Evolutionary conservation across 2,113 vertebrate species (phyloP).

Genomic region (Paratilapia polleni): DNA sequence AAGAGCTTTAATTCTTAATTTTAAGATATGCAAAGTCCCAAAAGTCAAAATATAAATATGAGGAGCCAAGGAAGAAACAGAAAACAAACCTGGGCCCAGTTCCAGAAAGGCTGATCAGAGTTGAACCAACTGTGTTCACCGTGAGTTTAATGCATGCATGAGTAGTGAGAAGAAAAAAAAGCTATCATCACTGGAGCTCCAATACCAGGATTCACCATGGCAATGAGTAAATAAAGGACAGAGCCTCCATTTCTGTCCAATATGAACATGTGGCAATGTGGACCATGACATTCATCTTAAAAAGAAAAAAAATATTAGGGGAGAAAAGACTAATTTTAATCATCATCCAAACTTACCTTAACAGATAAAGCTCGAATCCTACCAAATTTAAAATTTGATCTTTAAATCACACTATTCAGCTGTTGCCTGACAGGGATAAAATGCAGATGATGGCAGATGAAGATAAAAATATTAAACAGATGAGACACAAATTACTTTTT

Average conservation of each 20-base stretch:
- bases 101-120: neutral
- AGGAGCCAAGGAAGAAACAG: neutral
- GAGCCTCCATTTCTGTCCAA: neutral
- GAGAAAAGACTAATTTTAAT: neutral
- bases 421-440: neutral
- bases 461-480: fast-evolving
- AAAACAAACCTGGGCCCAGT: neutral
- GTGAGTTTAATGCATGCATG: too few species aligned
- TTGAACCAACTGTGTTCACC: too few species aligned
- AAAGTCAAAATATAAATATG: neutral
- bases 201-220: neutral
- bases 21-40: too few species aligned
- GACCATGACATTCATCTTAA: fast-evolving
- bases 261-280: neutral
- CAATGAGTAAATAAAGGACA: neutral
- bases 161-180: neutral
- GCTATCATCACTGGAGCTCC: neutral
- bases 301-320: too few species aligned
- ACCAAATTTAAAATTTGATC: neutral
- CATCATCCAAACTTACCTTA: neutral
- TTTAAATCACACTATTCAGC: fast-evolving
- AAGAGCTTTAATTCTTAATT: too few species aligned
- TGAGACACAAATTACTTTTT: fast-evolving
- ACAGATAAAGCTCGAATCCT: neutral
- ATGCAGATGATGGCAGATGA: neutral